These are phyloP conservation scores for Philhelius pedissequus DNA, from an alignment of 2,888 invertebrate species.

Conservation along the genomic window DNA sequence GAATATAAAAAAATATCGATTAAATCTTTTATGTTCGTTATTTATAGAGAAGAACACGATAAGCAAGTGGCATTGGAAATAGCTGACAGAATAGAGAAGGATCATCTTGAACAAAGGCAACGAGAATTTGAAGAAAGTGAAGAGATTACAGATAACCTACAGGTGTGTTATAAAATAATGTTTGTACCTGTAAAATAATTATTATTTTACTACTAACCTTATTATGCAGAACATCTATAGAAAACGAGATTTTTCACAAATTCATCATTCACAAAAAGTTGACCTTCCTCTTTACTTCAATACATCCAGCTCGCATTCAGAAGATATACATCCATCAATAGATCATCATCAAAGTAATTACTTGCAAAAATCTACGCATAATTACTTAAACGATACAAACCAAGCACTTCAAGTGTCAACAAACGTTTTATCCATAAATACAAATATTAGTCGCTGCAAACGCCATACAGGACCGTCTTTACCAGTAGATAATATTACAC, in stretches of 20 bases:
- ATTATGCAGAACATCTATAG: conserved; percentile 74
- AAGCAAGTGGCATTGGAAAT: conserved; percentile 84
- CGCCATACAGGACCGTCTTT: conserved; percentile 37
- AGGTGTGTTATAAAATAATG: too few species aligned
- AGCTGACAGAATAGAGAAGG: conserved; percentile 83
- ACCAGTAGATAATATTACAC: conserved; percentile 74
- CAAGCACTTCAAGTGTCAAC: conserved; percentile 62
- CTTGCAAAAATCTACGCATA: conserved; percentile 49
- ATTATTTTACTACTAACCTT: neutral
- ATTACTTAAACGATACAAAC: conserved; percentile 68
- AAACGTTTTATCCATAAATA: conserved; percentile 37
- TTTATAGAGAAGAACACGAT: conserved; percentile 84
- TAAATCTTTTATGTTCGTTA: neutral
- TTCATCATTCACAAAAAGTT: conserved; percentile 40
- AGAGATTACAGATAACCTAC: conserved; percentile 80
- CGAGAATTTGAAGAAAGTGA: conserved; percentile 81
- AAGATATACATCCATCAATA: neutral
- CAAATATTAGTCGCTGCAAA: conserved; percentile 43
- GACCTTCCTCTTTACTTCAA: conserved; percentile 19
- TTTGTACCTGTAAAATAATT: neutral
- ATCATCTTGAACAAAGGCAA: conserved; percentile 80
- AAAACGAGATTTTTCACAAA: conserved; percentile 20
- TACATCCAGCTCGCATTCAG: conserved; percentile 14
- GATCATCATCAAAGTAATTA: conserved; percentile 31
- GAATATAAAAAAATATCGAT: neutral